Evolutionary conservation across 2,113 vertebrate species (phyloP), one percentile per base, ranked within the genome.

Genomic region (Marmota monax): DNA sequence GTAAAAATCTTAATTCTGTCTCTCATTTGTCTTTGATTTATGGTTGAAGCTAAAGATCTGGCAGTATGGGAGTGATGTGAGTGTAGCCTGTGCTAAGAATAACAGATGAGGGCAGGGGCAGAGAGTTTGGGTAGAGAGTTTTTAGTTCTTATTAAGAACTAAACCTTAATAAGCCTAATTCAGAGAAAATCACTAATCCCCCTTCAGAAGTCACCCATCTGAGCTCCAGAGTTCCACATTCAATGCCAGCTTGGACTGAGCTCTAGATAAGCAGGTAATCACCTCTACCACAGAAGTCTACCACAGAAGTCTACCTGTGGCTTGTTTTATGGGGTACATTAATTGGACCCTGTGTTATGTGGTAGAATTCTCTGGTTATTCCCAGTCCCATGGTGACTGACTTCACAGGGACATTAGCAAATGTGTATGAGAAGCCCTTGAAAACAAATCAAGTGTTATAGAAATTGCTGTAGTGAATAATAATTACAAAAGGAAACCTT

Each of bases 401-500:
- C 61, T 58, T 94, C 39, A 86, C 23, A 56, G 63, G 23, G 27
- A 76, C 96, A 80, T 63, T 69, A 90, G 63, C 32, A 88, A 45
- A 77, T 65, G 53, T 39, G 80, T 88, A 76, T 48, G 56, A 8
- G 63, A 85, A 92, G 70, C 37, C 27, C 34, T 84, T 93, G 42
- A 37, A 53, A 87, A 95, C 92, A 90, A 78, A 56, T 65, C 8
- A 70, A 76, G n/a, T 82, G 63, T 27, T 93, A 2, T 83, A 94
- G 85, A 83, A 93, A 91, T 95, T 79, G 48, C 25, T 53, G 37
- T 77, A 79, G 56, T 77, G 88, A 70, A 76, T 42, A 94, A 39
- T 95, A 85, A 74, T 84, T 94, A 88, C 58, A 72, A 92, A 92
- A 70, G 48, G 53, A 82, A 85, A 92, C 51, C 84, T 77, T 56